Evolutionary conservation across 2,888 invertebrate genomes (phyloP), one percentile per base, ranked within the genome.

Genomic region (Deroplatys truncata): DNA sequence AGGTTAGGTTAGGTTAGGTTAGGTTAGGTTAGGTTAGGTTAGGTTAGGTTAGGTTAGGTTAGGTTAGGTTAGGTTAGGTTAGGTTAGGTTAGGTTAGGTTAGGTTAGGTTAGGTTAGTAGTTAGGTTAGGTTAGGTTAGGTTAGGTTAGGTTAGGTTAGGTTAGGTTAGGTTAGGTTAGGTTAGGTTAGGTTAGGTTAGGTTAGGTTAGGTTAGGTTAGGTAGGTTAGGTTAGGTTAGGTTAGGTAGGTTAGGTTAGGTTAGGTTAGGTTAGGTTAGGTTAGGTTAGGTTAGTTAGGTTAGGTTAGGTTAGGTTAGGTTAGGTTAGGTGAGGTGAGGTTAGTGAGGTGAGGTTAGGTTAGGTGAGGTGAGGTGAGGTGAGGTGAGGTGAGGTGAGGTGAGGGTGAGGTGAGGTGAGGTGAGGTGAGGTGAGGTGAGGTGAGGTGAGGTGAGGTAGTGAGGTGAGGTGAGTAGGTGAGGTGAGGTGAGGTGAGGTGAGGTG

Each of bases 241-340:
- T 90, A 90, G 91, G 91, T 91, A 90, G 91, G 91, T 91, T 91
- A 90, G 91, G 92, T 91, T 91, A 91, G 91, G 92, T 91, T 91
- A 91, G 91, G 91, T 91, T 90, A 90, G 91, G 91, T 91, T 92
- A 91, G 91, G 92, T 91, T 91, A 91, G 91, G 91, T 91, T 89
- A 90, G 91, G 90, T 92, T 92, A 91, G 91, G 92, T 91, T 91
- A 91, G 91, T 91, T 90, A 91, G 92, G 91, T 91, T 90, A 90
- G 92, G 91, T 91, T 90, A 90, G 82, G 87, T 87, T 85, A 85
- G 91, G 91, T 90, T 90, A 90, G 91, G 90, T 91, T 90, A 91
- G 92, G 91, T 91, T 90, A 90, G 91, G 91, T 91, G 2, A 31
- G 31, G 31, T 2, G 2, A 4, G 90, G 31, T 2, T 31, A n/a